A percentile compares a stretch with the other conserved stretches of the same genome.
Evolutionary conservation across 2,797 vertebrate species (phyloP).

Genomic region (Clarias pachynema): DNA sequence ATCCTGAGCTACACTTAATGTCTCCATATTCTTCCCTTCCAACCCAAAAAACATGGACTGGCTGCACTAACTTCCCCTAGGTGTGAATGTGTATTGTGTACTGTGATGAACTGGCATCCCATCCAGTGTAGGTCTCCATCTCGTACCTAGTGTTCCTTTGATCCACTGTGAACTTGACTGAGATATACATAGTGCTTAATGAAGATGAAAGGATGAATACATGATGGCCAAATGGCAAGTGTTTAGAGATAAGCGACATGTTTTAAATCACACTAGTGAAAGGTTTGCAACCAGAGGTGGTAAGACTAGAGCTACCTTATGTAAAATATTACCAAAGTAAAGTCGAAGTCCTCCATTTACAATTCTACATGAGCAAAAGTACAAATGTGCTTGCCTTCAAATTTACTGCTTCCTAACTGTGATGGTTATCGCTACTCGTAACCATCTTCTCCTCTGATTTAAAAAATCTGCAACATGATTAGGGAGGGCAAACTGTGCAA

Average conservation of each 20-base stretch:
- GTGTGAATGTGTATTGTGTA: neutral
- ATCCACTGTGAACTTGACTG: neutral
- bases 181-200: too few relatives aligned
- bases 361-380: too few relatives aligned
- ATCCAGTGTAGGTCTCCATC: neutral
- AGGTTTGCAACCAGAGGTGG: neutral
- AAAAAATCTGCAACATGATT: too few relatives aligned
- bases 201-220: neutral
- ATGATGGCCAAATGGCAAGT: neutral
- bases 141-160: neutral
- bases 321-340: too few relatives aligned
- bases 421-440: too few relatives aligned
- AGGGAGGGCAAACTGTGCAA: too few relatives aligned
- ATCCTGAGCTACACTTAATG: neutral
- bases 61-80: neutral
- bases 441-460: too few relatives aligned
- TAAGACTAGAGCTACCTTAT: too few relatives aligned
- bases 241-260: neutral
- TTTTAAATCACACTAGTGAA: neutral
- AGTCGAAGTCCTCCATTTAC: too few relatives aligned
- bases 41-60: neutral
- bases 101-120: neutral
- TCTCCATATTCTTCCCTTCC: neutral
- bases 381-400: too few relatives aligned
- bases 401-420: too few relatives aligned